phyloP scores from a whole-genome alignment of 2,113 vertebrate genomes.

The Spilogale gracilis region DNA sequence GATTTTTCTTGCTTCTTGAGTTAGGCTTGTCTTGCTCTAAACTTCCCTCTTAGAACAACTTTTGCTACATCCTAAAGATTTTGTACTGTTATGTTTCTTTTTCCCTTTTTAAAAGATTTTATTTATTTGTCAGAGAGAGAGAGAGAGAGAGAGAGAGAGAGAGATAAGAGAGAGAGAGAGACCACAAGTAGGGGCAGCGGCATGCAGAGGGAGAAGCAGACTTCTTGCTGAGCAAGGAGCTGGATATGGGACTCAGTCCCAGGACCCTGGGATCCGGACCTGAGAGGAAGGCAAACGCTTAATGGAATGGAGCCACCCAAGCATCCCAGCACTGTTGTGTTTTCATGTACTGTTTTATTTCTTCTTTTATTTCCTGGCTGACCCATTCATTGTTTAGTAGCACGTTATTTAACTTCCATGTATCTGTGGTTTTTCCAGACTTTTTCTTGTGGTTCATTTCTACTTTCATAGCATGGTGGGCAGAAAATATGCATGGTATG shows the following conservation, averaged over 20 bases:
- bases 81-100: background rate
- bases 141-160: too few species aligned
- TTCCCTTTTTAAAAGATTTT: background rate
- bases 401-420: background rate
- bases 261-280: too few species aligned
- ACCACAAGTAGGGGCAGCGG: too few species aligned
- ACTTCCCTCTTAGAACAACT: background rate
- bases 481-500: background rate
- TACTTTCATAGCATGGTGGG: background rate
- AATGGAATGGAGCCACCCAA: too few species aligned
- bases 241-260: too few species aligned
- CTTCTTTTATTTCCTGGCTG: background rate
- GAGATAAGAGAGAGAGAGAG: too few species aligned
- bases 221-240: too few species aligned
- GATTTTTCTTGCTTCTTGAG: background rate
- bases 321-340: background rate
- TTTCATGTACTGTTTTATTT: background rate
- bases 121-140: too few species aligned
- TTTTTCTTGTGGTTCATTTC: background rate
- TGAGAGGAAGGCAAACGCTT: too few species aligned
- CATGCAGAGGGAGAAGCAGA: too few species aligned
- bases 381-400: background rate
- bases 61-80: background rate
- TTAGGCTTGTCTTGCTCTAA: background rate
- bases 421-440: background rate